Base-by-base conservation (phyloP, 1,140 invertebrate genomes). In the Achroia grisella region DNA sequence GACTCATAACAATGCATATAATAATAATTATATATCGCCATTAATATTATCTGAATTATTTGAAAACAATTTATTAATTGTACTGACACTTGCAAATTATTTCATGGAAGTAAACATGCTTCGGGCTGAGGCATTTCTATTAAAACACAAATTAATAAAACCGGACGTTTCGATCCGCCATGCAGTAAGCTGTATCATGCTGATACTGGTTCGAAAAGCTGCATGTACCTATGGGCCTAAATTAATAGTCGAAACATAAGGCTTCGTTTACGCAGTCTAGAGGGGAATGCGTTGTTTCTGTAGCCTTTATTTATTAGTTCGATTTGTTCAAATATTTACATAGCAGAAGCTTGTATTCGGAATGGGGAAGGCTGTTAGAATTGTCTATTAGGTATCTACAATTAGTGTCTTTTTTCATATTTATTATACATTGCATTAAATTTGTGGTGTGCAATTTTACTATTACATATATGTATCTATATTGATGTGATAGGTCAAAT, bases 111-210 rank as follows among this genome's bases (percentile, higher is more conserved):
- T 69, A 79, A 46, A 76, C 78, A 83, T 85, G 81, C 81, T 66
- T 71, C 67, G 77, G 78, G 77, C 81, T 64, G 65, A 85, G 76
- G 77, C 81, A 68, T 73, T 62, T 73, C 72, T 85, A 79, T 77
- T 54, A 51, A 69, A 78, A 78, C 72, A 85, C 59, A 73, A 77
- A 65, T 52, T 30, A 74, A 55, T 68, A 73, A 73, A 81, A 70
- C 65, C 62, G 74, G 77, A 78, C 71, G 70, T 46, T 72, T 46
- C 68, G 61, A 65, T 79, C 71, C 75, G 78, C 76, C 81, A 85
- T 85, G 81, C 81, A 85, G 62, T 65, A 82, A 85, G 81, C 81
- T 77, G 72, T 68, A 69, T 79, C 81, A 85, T 85, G 81, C 81
- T 77, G 65, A 62, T 74, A 71, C 62, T 56, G 53, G 58, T 65